Evolutionary conservation across 2,797 vertebrate species (phyloP), one percentile per base, ranked within the genome.

Genomic region (Valencia hispanica): DNA sequence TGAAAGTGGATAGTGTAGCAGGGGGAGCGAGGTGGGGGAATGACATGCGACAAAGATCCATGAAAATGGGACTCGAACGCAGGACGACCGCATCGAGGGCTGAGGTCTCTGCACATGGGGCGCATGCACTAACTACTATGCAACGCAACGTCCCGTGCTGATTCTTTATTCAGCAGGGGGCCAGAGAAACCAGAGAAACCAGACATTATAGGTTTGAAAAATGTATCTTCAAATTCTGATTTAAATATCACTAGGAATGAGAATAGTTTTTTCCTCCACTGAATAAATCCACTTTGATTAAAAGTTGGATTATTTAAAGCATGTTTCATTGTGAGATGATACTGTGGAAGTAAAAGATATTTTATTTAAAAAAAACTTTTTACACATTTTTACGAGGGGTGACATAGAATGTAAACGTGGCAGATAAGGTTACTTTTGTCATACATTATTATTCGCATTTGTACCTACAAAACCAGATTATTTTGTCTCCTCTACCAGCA

Each of bases 391-490:
- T 41, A 65, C 32, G 7, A 3, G 18, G 2, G 7, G 30, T 1
- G 18, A 4, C 30, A 36, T 4, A 11, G 15, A 20, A 36, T 22
- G 32, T 63, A 22, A 63, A 63, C 2, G 15, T 18, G 57, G 25
- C 36, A 68, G 65, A 41, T 12, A 41, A 1, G 12, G 39, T 66
- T 25, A 15, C 5, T 57, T 4, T 14, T 57, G 27, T 57, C 12
- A 27, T 4, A 57, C 4, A 57, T 30, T 43, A 17, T 27, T 27
- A 47, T 51, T 39, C 10, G 32, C 55, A 63, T 32, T 27, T 25
- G n/a, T 27, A 61, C 11, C 43, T 32, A 30, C 32, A 68, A 51
- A 75, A 36, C n/a, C 59, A 68, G 70, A 53, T 78, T 63, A 34
- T 59, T 41, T 15, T 65, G 55, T 15, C 74, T 63, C 61, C 10